Percentiles rank a stretch among this genome's conserved stretches.
Evolutionary conservation across 2,797 vertebrate genomes (phyloP).

Genomic region (Phoebastria nigripes): DNA sequence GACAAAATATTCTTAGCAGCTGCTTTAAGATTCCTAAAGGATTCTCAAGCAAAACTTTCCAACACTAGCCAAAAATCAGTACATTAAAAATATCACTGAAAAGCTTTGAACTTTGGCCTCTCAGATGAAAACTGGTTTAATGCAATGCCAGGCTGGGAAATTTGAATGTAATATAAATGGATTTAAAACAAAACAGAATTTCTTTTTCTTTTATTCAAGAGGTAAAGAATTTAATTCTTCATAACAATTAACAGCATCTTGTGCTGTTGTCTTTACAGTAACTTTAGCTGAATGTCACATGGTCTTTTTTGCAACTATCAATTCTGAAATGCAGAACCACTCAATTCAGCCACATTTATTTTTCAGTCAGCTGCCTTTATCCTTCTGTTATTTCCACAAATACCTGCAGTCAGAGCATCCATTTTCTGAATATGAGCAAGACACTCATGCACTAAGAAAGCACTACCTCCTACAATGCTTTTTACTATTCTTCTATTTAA

Average conservation of each 20-base stretch:
- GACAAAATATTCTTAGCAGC: constrained; percentile 51
- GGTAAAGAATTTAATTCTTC: not conserved
- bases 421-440: not conserved
- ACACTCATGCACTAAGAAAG: not conserved
- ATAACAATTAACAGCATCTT: not conserved
- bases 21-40: constrained; percentile 7
- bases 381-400: not conserved
- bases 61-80: not conserved
- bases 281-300: not conserved
- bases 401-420: not conserved
- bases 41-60: constrained; percentile 26
- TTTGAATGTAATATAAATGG: not conserved
- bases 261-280: not conserved
- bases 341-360: not conserved
- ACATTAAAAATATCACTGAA: not conserved
- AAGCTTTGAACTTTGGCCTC: not conserved
- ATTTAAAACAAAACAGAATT: not conserved
- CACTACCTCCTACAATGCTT: not conserved
- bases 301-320: not conserved
- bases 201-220: not conserved
- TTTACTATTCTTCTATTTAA: not conserved
- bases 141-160: not conserved
- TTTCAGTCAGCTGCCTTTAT: not conserved
- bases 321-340: not conserved
- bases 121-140: not conserved